Conservation (phyloP, 2,888 invertebrate genomes). For the Harpalus rubripes region DNA sequence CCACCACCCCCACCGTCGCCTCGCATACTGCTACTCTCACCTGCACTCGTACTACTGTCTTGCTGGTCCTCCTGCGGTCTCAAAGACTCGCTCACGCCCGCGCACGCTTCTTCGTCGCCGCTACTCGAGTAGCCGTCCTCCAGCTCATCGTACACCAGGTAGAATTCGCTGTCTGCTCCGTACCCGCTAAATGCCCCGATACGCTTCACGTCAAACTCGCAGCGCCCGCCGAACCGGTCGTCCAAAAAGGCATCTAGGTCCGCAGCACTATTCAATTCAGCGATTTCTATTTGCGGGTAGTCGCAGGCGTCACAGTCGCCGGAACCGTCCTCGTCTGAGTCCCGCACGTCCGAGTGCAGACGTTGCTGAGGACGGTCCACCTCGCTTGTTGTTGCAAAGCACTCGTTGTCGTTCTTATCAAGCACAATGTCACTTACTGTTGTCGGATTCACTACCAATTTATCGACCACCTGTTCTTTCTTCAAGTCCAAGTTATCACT, state of each 20-base stretch:
- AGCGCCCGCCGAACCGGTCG: constrained; percentile 70
- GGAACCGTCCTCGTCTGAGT: constrained; percentile 55
- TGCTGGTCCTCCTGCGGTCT: constrained; percentile 71
- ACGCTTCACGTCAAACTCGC: constrained; percentile 74
- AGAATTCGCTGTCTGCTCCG: constrained; percentile 71
- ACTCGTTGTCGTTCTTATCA: constrained; percentile 66
- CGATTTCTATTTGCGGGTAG: constrained; percentile 68
- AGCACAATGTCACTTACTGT: constrained; percentile 52
- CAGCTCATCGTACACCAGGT: constrained; percentile 76
- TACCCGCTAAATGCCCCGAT: constrained; percentile 71
- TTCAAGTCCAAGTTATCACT: constrained; percentile 55
- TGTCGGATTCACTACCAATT: constrained; percentile 66
- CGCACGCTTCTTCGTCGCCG: constrained; percentile 69
- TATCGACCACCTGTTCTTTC: constrained; percentile 71
- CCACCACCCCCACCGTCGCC: constrained; percentile 76
- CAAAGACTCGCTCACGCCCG: constrained; percentile 78
- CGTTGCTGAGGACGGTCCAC: constrained; percentile 53
- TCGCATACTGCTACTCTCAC: constrained; percentile 77
- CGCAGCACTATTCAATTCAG: constrained; percentile 67
- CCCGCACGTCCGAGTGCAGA: constrained; percentile 57
- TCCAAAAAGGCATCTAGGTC: constrained; percentile 69
- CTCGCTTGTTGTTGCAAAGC: constrained; percentile 65
- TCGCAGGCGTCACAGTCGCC: constrained; percentile 50
- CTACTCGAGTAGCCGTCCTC: constrained; percentile 70
- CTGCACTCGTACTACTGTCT: constrained; percentile 7